These are phyloP conservation scores for Cryptoblepharus egeriae DNA, from an alignment of 2,797 vertebrate genomes.

Conservation along the genomic window DNA sequence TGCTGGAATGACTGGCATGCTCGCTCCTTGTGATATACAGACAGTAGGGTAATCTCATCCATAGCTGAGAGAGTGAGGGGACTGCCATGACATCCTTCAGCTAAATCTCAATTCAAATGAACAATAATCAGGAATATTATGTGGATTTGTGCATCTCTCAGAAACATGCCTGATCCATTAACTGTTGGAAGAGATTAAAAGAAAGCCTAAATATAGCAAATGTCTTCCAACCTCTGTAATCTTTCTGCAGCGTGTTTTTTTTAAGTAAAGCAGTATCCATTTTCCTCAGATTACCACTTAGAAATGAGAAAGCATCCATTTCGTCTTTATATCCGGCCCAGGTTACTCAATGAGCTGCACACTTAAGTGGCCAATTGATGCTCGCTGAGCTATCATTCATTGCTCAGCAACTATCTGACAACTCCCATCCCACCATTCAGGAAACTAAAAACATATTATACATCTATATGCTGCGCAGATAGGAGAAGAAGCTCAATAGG, in stretches of 20 bases:
- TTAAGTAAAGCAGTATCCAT: conserved; percentile 56
- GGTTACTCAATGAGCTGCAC: neutral
- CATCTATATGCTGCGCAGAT: neutral
- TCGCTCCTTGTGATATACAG: conserved; percentile 60
- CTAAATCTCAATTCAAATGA: conserved; percentile 65
- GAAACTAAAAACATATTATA: neutral
- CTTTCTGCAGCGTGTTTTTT: conserved; percentile 46
- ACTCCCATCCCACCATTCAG: neutral
- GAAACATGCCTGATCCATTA: conserved; percentile 73
- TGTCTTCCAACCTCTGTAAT: conserved; percentile 62
- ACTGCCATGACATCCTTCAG: conserved; percentile 28
- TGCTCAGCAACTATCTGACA: neutral
- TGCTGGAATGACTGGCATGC: conserved; percentile 57
- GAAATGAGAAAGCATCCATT: conserved; percentile 9
- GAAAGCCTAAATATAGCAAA: conserved; percentile 67
- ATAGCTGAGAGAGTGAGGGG: neutral
- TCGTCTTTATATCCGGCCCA: neutral
- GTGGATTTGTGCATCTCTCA: conserved; percentile 71
- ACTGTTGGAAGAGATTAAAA: conserved; percentile 68
- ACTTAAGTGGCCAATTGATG: neutral
- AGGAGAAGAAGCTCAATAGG: neutral
- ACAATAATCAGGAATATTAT: conserved; percentile 60
- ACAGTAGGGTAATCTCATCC: conserved; percentile 42
- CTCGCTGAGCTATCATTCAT: neutral
- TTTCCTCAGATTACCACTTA: conserved; percentile 47